Percentiles rank a stretch among this genome's conserved stretches.
Evolutionary conservation across 2,797 vertebrate species (phyloP).

Genomic region (Discoglossus pictus): DNA sequence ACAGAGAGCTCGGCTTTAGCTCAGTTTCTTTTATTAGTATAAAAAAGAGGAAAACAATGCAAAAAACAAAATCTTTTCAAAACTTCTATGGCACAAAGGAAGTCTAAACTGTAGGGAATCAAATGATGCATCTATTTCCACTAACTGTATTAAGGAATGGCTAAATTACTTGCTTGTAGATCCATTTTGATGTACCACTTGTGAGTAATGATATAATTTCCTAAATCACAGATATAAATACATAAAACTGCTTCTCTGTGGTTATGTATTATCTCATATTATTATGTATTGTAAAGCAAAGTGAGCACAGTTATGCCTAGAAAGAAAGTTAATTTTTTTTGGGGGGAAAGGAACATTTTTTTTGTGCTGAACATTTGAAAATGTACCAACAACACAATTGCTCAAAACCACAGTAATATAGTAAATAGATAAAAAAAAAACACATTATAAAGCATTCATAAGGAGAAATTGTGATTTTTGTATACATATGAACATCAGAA

Average conservation of each 20-base stretch:
- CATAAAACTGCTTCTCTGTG: slow-evolving; percentile 61
- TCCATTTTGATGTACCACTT: slow-evolving; percentile 66
- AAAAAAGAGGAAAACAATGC: slow-evolving; percentile 64
- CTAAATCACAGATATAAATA: slow-evolving; percentile 73
- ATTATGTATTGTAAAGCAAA: slow-evolving; percentile 52
- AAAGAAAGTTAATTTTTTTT: slow-evolving; percentile 49
- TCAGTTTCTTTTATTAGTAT: slow-evolving; percentile 63
- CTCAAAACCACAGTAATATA: slow-evolving; percentile 5
- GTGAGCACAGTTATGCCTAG: slow-evolving; percentile 39
- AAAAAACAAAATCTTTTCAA: slow-evolving; percentile 70
- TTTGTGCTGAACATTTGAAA: slow-evolving; percentile 6
- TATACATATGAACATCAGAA: too few relatives aligned
- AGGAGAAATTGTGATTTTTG: too few relatives aligned
- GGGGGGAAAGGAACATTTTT: slow-evolving; percentile 21
- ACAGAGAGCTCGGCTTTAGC: slow-evolving; percentile 60
- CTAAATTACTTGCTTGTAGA: slow-evolving; percentile 72
- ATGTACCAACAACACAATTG: slow-evolving; percentile 18
- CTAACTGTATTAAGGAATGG: slow-evolving; percentile 73
- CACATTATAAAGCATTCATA: too few relatives aligned
- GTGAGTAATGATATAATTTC: slow-evolving; percentile 77
- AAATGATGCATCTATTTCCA: slow-evolving; percentile 69
- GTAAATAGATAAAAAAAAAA: neutral
- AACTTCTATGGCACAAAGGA: slow-evolving; percentile 63
- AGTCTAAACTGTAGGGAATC: slow-evolving; percentile 71
- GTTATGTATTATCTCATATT: slow-evolving; percentile 47